Evolutionary conservation across 2,797 vertebrate genomes (phyloP).

Genomic region (Xenentodon cancila): DNA sequence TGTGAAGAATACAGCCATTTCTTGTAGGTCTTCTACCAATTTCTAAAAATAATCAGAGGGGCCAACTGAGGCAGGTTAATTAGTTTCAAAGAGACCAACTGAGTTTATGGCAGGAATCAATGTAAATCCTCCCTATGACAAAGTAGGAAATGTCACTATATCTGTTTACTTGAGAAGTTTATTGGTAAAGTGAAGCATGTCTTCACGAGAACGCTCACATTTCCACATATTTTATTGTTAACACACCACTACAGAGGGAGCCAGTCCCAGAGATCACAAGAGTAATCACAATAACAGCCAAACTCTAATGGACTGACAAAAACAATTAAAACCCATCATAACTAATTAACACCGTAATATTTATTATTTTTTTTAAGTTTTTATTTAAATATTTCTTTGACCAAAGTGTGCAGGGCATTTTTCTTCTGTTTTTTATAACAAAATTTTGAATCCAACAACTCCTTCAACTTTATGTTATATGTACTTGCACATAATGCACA

Average conservation of each 20-base stretch:
- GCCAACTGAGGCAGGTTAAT: conserved; percentile 71
- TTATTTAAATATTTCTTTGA: conserved; percentile 8
- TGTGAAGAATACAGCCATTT: conserved; percentile 51
- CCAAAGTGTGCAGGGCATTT: conserved; percentile 16
- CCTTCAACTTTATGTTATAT: too few relatives aligned
- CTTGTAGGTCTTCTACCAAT: conserved; percentile 53
- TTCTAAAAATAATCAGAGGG: conserved; percentile 60
- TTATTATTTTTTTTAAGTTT: too few relatives aligned
- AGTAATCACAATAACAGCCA: conserved; percentile 26
- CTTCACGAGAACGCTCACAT: conserved; percentile 62
- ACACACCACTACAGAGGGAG: conserved; percentile 27
- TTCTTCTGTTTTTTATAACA: conserved; percentile 12
- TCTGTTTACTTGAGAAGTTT: conserved; percentile 46
- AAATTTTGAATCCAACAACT: conserved; percentile 12
- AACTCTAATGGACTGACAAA: conserved; percentile 21
- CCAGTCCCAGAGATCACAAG: conserved; percentile 42
- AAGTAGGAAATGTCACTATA: conserved; percentile 21
- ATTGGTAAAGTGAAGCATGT: conserved; percentile 39
- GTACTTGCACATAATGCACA: too few relatives aligned
- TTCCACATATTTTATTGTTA: conserved; percentile 43
- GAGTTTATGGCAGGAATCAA: conserved; percentile 64
- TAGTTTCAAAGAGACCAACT: conserved; percentile 75
- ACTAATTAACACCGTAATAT: conserved; percentile 23
- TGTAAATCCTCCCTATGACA: conserved; percentile 53
- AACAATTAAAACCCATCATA: conserved; percentile 31